Evolutionary conservation across 2,888 invertebrate genomes (phyloP), one percentile per base, ranked within the genome.

Genomic region (Drosophila sordidapex): DNA sequence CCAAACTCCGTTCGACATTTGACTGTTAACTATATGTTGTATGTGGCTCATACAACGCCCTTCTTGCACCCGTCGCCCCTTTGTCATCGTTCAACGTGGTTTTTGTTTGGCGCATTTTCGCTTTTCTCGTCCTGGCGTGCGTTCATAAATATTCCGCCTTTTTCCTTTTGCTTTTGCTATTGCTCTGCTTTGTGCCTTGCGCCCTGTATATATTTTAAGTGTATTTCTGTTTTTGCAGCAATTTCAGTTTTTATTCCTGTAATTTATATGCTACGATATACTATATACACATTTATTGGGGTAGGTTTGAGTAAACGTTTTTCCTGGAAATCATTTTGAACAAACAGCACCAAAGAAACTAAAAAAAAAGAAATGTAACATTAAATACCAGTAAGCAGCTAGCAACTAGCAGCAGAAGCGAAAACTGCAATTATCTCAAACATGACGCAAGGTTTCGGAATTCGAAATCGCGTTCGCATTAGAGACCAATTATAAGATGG

Each of bases 241-340:
- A 85, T 87, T 85, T 87, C 81, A 81, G 87, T 85, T 87, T 85
- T 85, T 85, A 87, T 87, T 85, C 76, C 73, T 60, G 85, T 87
- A 84, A 87, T 87, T 87, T 87, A 85, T 85, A 84, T 87, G 79
- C 84, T 71, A 49, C 84, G 71, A 53, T 74, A 68, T 59, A 60
- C 66, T 48, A 21, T 67, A 51, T 59, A 73, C 69, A 78, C 79
- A 81, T 71, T 78, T 83, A 83, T 86, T 85, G 85, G 79, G 69
- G 80, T 73, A 83, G 81, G 86, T 85, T 79, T 77, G 81, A 74
- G 87, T 85, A 86, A 86, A 85, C 81, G 87, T 61, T 83, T 87
- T 82, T 76, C 74, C 70, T 63, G 61, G 68, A 81, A 77, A 76
- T 73, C 66, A 79, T 74, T 78, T 46, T 68, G 40, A 52, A 46